phyloP scores from a whole-genome alignment of 2,113 vertebrate genomes.

The Vanacampus margaritifer region DNA sequence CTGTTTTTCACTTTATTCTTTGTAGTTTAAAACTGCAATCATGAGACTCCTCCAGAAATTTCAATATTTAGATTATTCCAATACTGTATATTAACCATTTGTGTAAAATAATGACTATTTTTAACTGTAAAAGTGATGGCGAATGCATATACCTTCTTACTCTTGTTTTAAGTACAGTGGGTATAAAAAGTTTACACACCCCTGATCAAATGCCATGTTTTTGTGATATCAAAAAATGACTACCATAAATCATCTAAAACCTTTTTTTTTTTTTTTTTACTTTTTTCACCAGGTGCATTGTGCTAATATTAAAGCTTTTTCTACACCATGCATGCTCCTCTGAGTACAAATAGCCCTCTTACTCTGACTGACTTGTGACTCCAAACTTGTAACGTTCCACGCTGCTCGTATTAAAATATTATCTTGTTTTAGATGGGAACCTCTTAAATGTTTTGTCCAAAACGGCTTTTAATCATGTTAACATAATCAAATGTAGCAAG shows the following conservation, averaged over 20 bases:
- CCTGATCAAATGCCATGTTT: background rate
- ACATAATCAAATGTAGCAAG: background rate
- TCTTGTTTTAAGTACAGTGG: background rate
- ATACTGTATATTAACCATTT: background rate
- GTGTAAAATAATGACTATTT: background rate
- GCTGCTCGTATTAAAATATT: background rate
- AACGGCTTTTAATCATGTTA: background rate
- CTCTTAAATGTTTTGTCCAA: background rate
- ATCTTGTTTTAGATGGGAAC: background rate
- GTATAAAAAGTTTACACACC: background rate
- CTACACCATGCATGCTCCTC: too few species aligned
- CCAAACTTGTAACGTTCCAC: background rate
- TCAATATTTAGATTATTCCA: background rate
- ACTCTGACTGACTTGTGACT: background rate
- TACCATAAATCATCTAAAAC: background rate
- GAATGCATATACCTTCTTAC: background rate
- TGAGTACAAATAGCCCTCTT: too few species aligned
- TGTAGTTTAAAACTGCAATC: conserved; percentile 18
- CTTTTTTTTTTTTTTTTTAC: too few species aligned
- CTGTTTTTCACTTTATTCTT: conserved; percentile 23
- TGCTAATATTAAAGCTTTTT: too few species aligned
- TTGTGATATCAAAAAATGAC: background rate
- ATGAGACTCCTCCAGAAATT: conserved; percentile 13
- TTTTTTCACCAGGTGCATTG: too few species aligned
- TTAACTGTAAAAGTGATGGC: background rate